Conservation (phyloP, 2,113 vertebrate species). For the Phyllostomus discolor region DNA sequence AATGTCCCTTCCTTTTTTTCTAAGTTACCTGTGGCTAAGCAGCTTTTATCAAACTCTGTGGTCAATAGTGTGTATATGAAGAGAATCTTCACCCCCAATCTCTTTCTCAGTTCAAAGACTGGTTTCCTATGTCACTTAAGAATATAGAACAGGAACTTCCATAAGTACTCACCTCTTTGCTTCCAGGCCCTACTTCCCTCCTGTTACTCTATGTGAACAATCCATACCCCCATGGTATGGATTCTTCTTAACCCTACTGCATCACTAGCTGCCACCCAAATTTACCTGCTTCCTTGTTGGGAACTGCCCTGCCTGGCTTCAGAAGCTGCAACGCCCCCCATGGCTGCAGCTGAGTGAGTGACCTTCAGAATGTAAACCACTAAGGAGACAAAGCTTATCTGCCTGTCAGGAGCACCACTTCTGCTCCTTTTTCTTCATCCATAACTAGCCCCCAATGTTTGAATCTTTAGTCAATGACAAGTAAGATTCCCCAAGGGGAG, state of each 20-base stretch:
- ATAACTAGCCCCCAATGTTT: too few relatives aligned
- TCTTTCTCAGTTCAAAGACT: not conserved
- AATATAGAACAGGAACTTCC: not conserved
- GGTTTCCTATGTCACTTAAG: not conserved
- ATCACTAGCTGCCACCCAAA: not conserved
- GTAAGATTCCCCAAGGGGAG: too few relatives aligned
- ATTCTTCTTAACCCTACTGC: not conserved
- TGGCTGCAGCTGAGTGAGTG: too few relatives aligned
- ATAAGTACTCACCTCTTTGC: not conserved
- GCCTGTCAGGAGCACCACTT: too few relatives aligned
- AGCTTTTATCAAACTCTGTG: not conserved
- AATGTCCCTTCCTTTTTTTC: not conserved
- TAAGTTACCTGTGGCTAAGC: not conserved
- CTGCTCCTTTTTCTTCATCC: too few relatives aligned
- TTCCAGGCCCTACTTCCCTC: not conserved
- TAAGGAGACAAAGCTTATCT: too few relatives aligned
- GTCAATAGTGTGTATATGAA: not conserved
- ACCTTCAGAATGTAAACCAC: too few relatives aligned
- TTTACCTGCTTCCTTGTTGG: not conserved
- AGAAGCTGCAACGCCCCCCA: too few relatives aligned
- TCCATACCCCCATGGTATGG: too few relatives aligned
- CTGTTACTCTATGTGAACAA: not conserved
- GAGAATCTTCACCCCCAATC: not conserved
- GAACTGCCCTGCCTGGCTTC: too few relatives aligned
- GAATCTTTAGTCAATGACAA: too few relatives aligned